These are phyloP conservation scores for Eupithecia inturbata DNA, from an alignment of 2,888 invertebrate species.

Conservation along the genomic window DNA sequence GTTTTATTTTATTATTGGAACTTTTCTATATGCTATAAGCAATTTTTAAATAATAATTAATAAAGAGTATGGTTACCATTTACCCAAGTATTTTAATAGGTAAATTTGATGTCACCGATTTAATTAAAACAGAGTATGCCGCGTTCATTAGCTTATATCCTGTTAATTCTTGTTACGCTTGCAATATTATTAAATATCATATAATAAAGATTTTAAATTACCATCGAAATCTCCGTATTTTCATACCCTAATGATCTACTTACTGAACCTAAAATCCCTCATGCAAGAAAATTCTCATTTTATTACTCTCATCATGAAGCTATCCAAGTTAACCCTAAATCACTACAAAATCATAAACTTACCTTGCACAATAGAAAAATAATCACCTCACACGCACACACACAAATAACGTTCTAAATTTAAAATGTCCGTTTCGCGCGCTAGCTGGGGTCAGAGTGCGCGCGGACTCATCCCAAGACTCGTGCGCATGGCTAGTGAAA, in stretches of 20 bases:
- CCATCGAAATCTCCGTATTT: background rate
- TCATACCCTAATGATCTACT: background rate
- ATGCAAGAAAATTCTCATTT: background rate
- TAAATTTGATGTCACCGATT: background rate
- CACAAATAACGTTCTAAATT: slow-evolving; percentile 50
- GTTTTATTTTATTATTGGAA: background rate
- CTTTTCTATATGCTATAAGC: background rate
- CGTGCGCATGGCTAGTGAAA: slow-evolving; percentile 74
- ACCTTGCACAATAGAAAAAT: slow-evolving; percentile 68
- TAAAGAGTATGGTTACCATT: background rate
- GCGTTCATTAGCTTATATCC: background rate
- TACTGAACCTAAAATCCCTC: background rate
- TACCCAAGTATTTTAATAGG: background rate
- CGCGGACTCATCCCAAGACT: slow-evolving; percentile 73
- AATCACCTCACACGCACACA: slow-evolving; percentile 71
- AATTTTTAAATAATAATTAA: background rate
- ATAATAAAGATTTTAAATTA: background rate
- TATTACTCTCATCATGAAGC: background rate
- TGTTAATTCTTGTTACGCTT: background rate
- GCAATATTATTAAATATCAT: background rate
- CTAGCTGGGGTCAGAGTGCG: slow-evolving; percentile 76
- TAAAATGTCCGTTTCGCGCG: slow-evolving; percentile 52
- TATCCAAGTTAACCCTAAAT: slow-evolving; percentile 21
- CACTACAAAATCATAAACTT: slow-evolving; percentile 49
- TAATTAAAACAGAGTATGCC: background rate